A percentile compares a stretch with the other conserved stretches of the same genome.
Evolutionary conservation across 2,888 invertebrate genomes (phyloP).

Genomic region (Stenchaetothrips biformis): DNA sequence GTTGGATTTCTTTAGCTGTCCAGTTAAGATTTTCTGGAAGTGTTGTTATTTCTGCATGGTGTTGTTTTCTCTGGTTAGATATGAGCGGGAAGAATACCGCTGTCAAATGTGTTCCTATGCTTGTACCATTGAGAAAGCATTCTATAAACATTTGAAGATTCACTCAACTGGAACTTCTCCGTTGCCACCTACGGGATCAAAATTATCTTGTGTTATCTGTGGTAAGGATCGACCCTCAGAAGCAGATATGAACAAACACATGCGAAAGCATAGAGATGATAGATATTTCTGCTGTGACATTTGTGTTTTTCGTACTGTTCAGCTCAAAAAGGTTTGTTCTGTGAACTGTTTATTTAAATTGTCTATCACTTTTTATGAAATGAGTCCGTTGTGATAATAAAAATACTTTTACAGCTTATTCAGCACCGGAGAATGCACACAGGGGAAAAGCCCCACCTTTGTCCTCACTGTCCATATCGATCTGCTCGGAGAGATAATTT

Average conservation of each 20-base stretch:
- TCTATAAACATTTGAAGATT: slow-evolving; percentile 50
- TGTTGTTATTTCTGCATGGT: neutral
- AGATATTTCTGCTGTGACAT: slow-evolving; percentile 53
- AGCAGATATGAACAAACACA: slow-evolving; percentile 50
- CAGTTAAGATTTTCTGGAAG: neutral
- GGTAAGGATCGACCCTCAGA: slow-evolving; percentile 53
- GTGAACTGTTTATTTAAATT: slow-evolving; percentile 27
- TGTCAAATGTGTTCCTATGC: slow-evolving; percentile 53
- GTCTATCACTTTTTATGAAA: neutral
- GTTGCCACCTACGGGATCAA: slow-evolving; percentile 41
- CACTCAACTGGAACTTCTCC: slow-evolving; percentile 46
- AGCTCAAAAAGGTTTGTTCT: slow-evolving; percentile 51
- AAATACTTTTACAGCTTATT: slow-evolving; percentile 46
- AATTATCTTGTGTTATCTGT: slow-evolving; percentile 53
- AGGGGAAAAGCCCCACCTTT: slow-evolving; percentile 54
- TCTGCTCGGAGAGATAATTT: slow-evolving; percentile 54
- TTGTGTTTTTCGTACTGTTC: slow-evolving; percentile 53
- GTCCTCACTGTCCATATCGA: slow-evolving; percentile 54
- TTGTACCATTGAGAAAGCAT: slow-evolving; percentile 55
- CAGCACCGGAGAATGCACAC: slow-evolving; percentile 56
- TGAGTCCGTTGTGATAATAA: no score
- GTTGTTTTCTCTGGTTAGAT: slow-evolving; percentile 42
- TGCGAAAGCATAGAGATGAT: slow-evolving; percentile 51
- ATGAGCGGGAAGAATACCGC: slow-evolving; percentile 53
- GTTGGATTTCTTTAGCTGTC: neutral